Evolutionary conservation across 2,888 invertebrate species (phyloP), one percentile per base, ranked within the genome.

Genomic region (Dasysyrphus albostriatus): DNA sequence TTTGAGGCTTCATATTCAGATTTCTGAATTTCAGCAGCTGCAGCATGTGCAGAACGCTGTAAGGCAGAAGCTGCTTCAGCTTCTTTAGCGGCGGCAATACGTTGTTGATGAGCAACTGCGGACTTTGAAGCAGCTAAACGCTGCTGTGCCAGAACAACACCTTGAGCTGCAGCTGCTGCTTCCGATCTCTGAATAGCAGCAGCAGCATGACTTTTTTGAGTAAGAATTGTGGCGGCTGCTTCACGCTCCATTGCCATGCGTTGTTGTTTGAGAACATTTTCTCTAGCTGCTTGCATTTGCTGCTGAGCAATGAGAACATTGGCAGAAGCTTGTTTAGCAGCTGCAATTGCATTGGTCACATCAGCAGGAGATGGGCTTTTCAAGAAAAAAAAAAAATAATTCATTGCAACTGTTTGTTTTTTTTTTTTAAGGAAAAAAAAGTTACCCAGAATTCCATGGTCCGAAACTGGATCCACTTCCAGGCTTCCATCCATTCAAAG

Each of bases 171-270:
- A 19, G 95, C 94, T 0, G 95, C 93, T 0, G 96, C 95, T 88
- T 95, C 95, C 0, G 95, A 95, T 9, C 96, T 93, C 83, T 95
- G 95, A 14, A 94, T 93, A 5, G 95, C 94, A 4, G 95, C 95
- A 73, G 95, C 94, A 88, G 96, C 95, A 93, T 96, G 94, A 87
- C 96, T 94, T 80, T 94, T 94, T 89, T 94, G 94, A 3, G 94
- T 94, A 0, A 94, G 93, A 63, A 94, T 93, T 0, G 95, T 94
- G 0, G 96, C 96, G 8, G 95, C 95, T 0, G 95, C 94, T 90
- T 96, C 96, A 90, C 96, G 96, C n/a, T 95, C 95, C 88, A 95
- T 94, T 47, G 96, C 96, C 39, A 95, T 93, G 88, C 95, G 95
- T 90, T 96, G 96, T 87, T 96, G 96, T 89, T 95, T 94, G 7